phyloP scores from a whole-genome alignment of 2,113 vertebrate genomes.

The Tupaia tana region DNA sequence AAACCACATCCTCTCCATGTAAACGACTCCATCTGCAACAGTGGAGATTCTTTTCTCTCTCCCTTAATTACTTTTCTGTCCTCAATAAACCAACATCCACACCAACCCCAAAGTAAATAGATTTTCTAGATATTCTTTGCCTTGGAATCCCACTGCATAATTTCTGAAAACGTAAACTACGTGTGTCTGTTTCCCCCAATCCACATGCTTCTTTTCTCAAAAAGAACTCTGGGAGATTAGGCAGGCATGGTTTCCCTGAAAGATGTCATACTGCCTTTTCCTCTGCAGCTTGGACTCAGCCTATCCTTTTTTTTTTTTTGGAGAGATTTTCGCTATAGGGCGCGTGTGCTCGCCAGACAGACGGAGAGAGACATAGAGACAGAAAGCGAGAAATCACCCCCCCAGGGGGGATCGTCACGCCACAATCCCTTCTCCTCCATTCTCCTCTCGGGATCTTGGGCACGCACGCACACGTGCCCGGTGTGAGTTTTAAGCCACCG shows the following conservation, averaged over 20 bases:
- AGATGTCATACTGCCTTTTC: slow-evolving; percentile 49
- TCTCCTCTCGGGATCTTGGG: too few relatives aligned
- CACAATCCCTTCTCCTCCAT: too few relatives aligned
- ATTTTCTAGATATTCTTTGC: slow-evolving; percentile 40
- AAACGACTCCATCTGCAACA: neutral
- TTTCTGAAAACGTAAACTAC: slow-evolving; percentile 20
- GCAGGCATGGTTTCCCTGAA: slow-evolving; percentile 19
- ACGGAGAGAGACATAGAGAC: too few relatives aligned
- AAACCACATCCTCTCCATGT: neutral
- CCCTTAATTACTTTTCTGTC: neutral
- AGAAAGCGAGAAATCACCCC: too few relatives aligned
- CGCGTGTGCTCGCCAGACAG: too few relatives aligned
- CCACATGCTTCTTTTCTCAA: slow-evolving; percentile 7
- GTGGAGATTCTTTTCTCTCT: neutral
- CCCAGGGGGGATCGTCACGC: too few relatives aligned
- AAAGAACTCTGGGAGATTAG: neutral
- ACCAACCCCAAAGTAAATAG: slow-evolving; percentile 24
- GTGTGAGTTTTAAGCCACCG: too few relatives aligned
- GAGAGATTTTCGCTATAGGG: too few relatives aligned
- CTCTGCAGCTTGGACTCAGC: neutral
- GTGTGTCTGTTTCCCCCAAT: neutral
- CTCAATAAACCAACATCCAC: neutral
- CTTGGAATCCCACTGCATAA: slow-evolving; percentile 4
- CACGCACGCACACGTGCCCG: too few relatives aligned
- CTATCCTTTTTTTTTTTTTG: neutral